A percentile compares a stretch with the other conserved stretches of the same genome.
These are phyloP conservation scores for Pissodes strobi DNA, from an alignment of 1,140 invertebrate species.

Conservation along the genomic window DNA sequence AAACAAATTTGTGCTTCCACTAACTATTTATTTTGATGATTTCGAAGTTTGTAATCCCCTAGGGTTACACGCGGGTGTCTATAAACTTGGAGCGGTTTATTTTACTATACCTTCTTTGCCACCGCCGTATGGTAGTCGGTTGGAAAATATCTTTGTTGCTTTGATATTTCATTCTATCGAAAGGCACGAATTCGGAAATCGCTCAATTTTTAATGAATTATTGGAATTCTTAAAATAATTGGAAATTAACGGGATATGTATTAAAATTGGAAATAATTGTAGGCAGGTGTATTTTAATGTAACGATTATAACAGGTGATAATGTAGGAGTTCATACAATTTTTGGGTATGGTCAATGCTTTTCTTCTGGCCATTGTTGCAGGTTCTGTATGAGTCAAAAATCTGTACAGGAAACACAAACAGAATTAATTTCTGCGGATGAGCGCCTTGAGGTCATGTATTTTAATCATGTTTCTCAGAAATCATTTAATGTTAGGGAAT, in stretches of 20 bases:
- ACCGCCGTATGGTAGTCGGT: constrained; percentile 9
- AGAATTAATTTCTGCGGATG: neutral
- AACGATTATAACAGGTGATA: constrained; percentile 11
- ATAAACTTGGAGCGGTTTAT: constrained; percentile 8
- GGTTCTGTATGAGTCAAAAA: constrained; percentile 5
- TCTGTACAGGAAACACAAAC: constrained; percentile 6
- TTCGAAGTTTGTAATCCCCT: neutral
- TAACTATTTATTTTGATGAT: neutral
- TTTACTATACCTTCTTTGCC: constrained; percentile 16
- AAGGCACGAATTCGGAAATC: neutral
- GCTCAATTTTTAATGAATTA: neutral
- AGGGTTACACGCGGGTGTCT: constrained; percentile 1
- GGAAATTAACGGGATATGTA: neutral
- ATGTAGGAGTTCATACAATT: constrained; percentile 2
- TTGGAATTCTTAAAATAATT: neutral
- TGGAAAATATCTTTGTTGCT: constrained; percentile 16
- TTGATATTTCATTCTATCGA: neutral
- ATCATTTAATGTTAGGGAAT: neutral
- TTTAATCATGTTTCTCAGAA: neutral
- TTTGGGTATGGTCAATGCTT: constrained; percentile 4
- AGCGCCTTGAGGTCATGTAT: neutral
- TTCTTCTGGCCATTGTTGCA: constrained; percentile 2
- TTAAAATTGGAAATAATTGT: no score
- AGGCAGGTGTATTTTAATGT: no score
- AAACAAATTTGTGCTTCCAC: neutral